Evolutionary conservation across 2,888 invertebrate genomes (phyloP).

Genomic region (Tachina lurida): DNA sequence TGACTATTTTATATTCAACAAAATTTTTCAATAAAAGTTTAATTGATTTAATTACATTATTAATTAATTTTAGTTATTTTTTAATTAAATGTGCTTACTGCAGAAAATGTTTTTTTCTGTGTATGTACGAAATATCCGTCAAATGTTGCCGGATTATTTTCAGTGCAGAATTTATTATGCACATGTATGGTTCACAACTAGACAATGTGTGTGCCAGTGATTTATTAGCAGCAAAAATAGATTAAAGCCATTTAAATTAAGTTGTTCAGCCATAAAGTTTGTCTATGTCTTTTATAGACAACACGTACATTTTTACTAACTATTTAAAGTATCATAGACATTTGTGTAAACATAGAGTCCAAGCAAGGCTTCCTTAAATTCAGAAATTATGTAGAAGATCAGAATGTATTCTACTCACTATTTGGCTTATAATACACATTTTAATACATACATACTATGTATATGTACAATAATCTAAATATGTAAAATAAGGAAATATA

Average conservation of each 20-base stretch:
- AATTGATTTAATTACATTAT: too few relatives aligned
- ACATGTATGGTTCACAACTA: neutral
- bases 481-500: neutral
- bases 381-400: constrained; percentile 36
- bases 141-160: too few relatives aligned
- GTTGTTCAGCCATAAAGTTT: constrained; percentile 78
- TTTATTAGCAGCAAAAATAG: constrained; percentile 78
- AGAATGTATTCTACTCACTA: neutral
- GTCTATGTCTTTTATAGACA: constrained; percentile 25
- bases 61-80: too few relatives aligned
- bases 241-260: constrained; percentile 82
- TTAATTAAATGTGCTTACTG: too few relatives aligned
- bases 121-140: too few relatives aligned
- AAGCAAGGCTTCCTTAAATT: constrained; percentile 52
- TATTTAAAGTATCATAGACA: neutral
- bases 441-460: neutral
- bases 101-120: too few relatives aligned
- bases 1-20: too few relatives aligned
- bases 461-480: neutral
- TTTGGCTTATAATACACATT: neutral
- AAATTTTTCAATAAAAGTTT: too few relatives aligned
- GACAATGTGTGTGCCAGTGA: constrained; percentile 73
- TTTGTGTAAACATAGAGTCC: constrained; percentile 27
- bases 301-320: neutral
- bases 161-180: constrained; percentile 1